phyloP scores from a whole-genome alignment of 2,113 vertebrate species.

The Centrocercus urophasianus region DNA sequence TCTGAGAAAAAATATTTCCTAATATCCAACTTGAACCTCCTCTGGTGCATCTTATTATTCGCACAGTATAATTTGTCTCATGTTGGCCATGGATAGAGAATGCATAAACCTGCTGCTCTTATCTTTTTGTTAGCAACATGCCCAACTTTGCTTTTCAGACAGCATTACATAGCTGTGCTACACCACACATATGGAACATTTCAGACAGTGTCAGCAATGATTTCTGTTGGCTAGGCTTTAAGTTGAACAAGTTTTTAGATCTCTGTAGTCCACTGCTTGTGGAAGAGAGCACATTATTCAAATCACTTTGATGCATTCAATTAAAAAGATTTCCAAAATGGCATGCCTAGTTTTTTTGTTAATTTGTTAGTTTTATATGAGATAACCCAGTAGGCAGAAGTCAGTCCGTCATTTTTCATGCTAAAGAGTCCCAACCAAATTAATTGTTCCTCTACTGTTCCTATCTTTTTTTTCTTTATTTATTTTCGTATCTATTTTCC shows the following conservation, averaged over 20 bases:
- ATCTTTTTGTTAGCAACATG: not conserved
- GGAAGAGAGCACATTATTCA: not conserved
- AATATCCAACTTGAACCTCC: no score
- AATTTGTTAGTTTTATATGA: not conserved
- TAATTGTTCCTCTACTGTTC: not conserved
- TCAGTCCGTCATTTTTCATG: not conserved
- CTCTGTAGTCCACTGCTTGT: not conserved
- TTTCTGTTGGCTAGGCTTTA: not conserved
- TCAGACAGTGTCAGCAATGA: not conserved
- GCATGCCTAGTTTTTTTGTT: fast-evolving
- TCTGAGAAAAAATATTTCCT: no score
- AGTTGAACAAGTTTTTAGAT: not conserved
- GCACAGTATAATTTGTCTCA: not conserved
- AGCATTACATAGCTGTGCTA: not conserved
- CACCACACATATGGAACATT: not conserved
- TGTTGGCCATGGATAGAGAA: not conserved
- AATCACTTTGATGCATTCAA: not conserved
- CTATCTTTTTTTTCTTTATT: not conserved
- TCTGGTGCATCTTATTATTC: not conserved
- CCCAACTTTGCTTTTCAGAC: not conserved
- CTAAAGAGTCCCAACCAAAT: not conserved
- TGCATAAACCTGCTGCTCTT: not conserved
- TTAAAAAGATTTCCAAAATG: not conserved
- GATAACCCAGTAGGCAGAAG: not conserved
- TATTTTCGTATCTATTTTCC: not conserved